Evolutionary conservation across 2,797 vertebrate species (phyloP).

Genomic region (Poeciliopsis gracilis): DNA sequence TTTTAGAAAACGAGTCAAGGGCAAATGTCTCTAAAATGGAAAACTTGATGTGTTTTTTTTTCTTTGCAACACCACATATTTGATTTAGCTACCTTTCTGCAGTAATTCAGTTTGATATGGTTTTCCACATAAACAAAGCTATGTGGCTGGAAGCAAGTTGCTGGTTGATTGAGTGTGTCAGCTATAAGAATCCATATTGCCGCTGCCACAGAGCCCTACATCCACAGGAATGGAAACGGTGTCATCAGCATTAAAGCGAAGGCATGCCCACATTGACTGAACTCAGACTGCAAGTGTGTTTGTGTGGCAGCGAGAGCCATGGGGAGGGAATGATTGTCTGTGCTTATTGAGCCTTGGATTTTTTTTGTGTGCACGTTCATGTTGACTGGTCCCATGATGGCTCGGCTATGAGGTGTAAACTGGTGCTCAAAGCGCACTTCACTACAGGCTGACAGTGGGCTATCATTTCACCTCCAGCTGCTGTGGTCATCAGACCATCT

Average conservation of each 20-base stretch:
- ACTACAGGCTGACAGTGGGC: conserved; percentile 45
- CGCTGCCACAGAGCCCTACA: conserved; percentile 64
- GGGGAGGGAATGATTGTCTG: conserved; percentile 61
- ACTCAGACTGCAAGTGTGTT: conserved; percentile 35
- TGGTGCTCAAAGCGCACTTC: conserved; percentile 76
- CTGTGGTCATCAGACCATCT: conserved; percentile 22
- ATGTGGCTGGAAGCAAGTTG: conserved; percentile 72
- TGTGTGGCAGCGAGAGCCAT: conserved; percentile 30
- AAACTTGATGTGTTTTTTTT: conserved; percentile 13
- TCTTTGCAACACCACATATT: conserved; percentile 64
- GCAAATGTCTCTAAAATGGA: conserved; percentile 76
- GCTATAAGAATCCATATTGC: conserved; percentile 73
- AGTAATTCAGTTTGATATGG: conserved; percentile 77
- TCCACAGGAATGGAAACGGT: conserved; percentile 68
- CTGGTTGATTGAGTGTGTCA: conserved; percentile 76
- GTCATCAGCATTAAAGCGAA: conserved; percentile 76
- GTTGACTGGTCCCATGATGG: conserved; percentile 65
- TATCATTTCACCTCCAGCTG: conserved; percentile 44
- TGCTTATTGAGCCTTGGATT: conserved; percentile 56
- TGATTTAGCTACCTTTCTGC: conserved; percentile 74
- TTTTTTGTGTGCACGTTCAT: conserved; percentile 44
- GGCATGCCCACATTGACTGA: conserved; percentile 65
- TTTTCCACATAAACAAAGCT: conserved; percentile 79
- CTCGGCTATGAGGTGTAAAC: conserved; percentile 55
- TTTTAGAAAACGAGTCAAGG: conserved; percentile 73